Percentiles rank a stretch among this genome's conserved stretches.
Evolutionary conservation across 2,888 invertebrate genomes (phyloP).

Genomic region (Heliconius erato): DNA sequence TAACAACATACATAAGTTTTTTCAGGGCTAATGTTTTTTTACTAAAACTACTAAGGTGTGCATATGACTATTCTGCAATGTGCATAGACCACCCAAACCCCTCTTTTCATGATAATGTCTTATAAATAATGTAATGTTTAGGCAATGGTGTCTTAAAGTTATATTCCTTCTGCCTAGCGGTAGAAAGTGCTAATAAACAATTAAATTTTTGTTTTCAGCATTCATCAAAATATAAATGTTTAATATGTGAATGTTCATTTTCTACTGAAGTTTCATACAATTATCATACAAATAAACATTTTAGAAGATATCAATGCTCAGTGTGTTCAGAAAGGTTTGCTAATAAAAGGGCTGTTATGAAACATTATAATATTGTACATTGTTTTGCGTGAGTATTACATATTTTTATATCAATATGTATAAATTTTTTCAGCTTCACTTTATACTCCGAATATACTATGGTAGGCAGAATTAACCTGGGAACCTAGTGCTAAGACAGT

Average conservation of each 20-base stretch:
- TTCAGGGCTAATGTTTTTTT: too few relatives aligned
- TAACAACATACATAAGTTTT: too few relatives aligned
- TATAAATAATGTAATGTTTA: too few relatives aligned
- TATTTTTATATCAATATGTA: background rate
- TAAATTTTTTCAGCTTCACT: background rate
- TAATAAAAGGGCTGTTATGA: constrained; percentile 59
- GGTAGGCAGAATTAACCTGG: background rate
- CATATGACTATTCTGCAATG: too few relatives aligned
- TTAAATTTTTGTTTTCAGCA: constrained; percentile 58
- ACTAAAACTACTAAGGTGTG: too few relatives aligned
- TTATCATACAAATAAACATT: constrained; percentile 70
- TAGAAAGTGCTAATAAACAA: too few relatives aligned
- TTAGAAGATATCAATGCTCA: constrained; percentile 63
- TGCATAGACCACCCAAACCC: too few relatives aligned
- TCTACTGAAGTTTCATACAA: constrained; percentile 66
- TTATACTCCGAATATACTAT: background rate
- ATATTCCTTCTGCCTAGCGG: background rate
- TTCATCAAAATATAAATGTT: constrained; percentile 63
- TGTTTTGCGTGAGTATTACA: constrained; percentile 58
- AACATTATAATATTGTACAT: constrained; percentile 62
- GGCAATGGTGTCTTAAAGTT: background rate
- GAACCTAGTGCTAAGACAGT: background rate
- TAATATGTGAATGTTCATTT: constrained; percentile 68
- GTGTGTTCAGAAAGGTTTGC: constrained; percentile 56
- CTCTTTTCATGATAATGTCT: too few relatives aligned